Evolutionary conservation across 2,888 invertebrate genomes (phyloP).

Genomic region (Folsomia candida): DNA sequence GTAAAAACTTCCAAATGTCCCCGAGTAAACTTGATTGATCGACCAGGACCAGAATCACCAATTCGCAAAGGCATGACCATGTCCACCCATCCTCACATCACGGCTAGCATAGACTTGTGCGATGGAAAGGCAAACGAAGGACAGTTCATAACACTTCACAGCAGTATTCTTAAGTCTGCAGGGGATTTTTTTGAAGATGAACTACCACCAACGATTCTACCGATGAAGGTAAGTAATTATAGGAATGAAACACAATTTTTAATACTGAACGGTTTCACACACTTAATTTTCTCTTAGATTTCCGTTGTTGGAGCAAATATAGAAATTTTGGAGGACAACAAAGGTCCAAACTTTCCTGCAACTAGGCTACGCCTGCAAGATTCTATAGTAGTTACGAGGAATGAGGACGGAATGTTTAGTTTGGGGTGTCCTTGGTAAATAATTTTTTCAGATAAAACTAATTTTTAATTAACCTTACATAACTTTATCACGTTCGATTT

Average conservation of each 20-base stretch:
- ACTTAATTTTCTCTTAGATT: slow-evolving; percentile 28
- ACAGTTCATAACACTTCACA: slow-evolving; percentile 60
- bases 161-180: slow-evolving; percentile 78
- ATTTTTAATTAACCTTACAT: neutral
- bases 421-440: slow-evolving; percentile 59
- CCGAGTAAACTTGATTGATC: slow-evolving; percentile 45
- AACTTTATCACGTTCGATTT: too few species aligned
- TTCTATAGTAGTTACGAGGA: slow-evolving; percentile 66
- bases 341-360: slow-evolving; percentile 73
- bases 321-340: slow-evolving; percentile 78
- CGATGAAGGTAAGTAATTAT: slow-evolving; percentile 66
- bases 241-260: neutral
- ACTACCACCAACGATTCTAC: slow-evolving; percentile 73
- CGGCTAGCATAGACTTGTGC: slow-evolving; percentile 39
- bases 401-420: slow-evolving; percentile 70
- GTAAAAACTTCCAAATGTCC: slow-evolving; percentile 22
- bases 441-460: neutral
- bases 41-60: slow-evolving; percentile 42
- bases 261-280: neutral
- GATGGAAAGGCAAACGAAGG: slow-evolving; percentile 21
- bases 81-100: slow-evolving; percentile 50
- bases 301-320: slow-evolving; percentile 70
- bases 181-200: slow-evolving; percentile 86
- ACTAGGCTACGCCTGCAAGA: slow-evolving; percentile 71
- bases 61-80: slow-evolving; percentile 49